Percentiles rank a stretch among this genome's conserved stretches.
Evolutionary conservation across 2,113 vertebrate genomes (phyloP).

Genomic region (Cacatua alba): DNA sequence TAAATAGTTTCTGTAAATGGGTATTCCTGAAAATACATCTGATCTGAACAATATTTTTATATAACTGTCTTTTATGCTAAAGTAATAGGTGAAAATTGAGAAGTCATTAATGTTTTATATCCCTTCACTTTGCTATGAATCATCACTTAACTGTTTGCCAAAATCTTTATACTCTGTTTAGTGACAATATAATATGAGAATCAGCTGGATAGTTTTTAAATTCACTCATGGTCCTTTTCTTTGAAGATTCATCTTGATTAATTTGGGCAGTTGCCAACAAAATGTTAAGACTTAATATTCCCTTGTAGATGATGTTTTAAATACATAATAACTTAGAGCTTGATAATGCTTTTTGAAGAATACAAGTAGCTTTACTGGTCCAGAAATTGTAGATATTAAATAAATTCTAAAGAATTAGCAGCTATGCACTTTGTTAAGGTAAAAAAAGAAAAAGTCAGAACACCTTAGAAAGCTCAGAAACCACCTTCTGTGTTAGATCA

Average conservation of each 20-base stretch:
- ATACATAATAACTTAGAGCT: background rate
- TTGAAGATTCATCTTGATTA: background rate
- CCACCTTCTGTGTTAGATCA: background rate
- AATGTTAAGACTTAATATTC: background rate
- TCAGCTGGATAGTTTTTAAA: slow-evolving; percentile 14
- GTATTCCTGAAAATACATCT: slow-evolving; percentile 58
- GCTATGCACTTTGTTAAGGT: background rate
- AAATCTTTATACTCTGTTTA: slow-evolving; percentile 45
- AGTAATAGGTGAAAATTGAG: slow-evolving; percentile 59
- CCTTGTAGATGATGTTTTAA: background rate
- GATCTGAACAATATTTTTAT: slow-evolving; percentile 45
- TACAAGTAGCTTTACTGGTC: background rate
- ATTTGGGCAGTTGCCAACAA: background rate
- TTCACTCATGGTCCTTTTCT: background rate
- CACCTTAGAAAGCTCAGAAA: background rate
- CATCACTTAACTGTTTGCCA: slow-evolving; percentile 40
- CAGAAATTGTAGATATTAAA: background rate
- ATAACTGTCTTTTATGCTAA: slow-evolving; percentile 50
- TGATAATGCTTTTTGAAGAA: background rate
- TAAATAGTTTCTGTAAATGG: slow-evolving; percentile 57
- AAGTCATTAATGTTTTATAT: slow-evolving; percentile 58
- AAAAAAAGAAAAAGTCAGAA: background rate
- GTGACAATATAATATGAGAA: slow-evolving; percentile 16
- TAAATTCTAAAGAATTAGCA: background rate
- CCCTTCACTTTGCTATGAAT: slow-evolving; percentile 18